Evolutionary conservation across 2,797 vertebrate genomes (phyloP), one percentile per base, ranked within the genome.

Genomic region (Staurois parvus): DNA sequence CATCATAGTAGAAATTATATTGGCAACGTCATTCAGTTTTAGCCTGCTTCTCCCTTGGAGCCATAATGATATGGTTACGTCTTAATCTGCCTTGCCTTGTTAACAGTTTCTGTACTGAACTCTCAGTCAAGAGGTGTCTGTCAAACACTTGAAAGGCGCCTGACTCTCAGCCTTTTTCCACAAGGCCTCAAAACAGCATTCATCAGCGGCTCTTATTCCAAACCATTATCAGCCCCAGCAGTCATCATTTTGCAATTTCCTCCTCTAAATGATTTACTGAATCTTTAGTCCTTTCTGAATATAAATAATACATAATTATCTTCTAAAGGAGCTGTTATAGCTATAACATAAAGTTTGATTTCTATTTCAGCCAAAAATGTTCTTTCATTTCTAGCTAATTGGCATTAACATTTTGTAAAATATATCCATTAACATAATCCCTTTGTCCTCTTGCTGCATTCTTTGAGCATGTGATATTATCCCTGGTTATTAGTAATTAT

Each of bases 261-360:
- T 66, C 26, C 26, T 66, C 64, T 29, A 66, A 66, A 26, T 66
- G 64, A 66, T 66, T 28, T 66, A 66, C n/a, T 28, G 64, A 66
- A 66, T 66, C 26, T 66, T 66, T 66, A 66, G 64, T 29, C n/a
- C 64, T 66, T 66, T 29, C 11, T 66, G 64, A 66, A 66, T 66
- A 66, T 66, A 66, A 66, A 66, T 66, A 66, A 66, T 28, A 29
- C n/a, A 28, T 66, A 26, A 66, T 66, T 66, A 26, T 66, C 64
- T 26, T 66, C n/a, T 15, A 66, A 66, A 66, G 12, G 64, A 66
- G 28, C 64, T 29, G 64, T 28, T 26, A 66, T 26, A 29, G 64
- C 64, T 26, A 66, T 66, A 66, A 11, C 64, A 66, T 66, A 66
- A 66, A 66, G 64, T 29, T 28, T 28, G n/a, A 66, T 66, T 66